Evolutionary conservation across 2,113 vertebrate species (phyloP), one percentile per base, ranked within the genome.

Genomic region (Agapornis roseicollis): DNA sequence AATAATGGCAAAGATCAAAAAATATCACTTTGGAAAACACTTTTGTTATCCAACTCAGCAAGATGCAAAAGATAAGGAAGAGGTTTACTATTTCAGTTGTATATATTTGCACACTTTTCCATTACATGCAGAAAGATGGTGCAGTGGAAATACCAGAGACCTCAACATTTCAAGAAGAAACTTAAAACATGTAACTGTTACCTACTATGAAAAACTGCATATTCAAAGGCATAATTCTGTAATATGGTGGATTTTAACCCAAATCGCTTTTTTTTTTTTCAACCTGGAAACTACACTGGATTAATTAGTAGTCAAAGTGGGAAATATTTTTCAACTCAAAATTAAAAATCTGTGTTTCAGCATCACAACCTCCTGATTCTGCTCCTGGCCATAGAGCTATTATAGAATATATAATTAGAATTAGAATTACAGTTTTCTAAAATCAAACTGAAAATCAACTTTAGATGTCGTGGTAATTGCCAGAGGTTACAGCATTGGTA

Each of bases 71-170:
- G 37, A 10, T n/a, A 39, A 41, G 78, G 49, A n/a, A 66, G 7
- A 44, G 7, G 2, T 46, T 33, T 10, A 2, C 8, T 4, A 2
- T 53, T 79, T 73, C 23, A n/a, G 1, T 4, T 47, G 13, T 14
- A 12, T 28, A 2, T 17, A 39, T 81, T 63, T 52, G 46, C 47
- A 87, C 20, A 28, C 6, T 61, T 35, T 24, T 33, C 60, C 10
- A 8, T 3, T 17, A 33, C 11, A 41, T 39, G 14, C 9, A 58
- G 37, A 39, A 76, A 49, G 23, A n/a, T 14, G 10, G 18, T 14
- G 14, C 17, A 24, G 42, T 22, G 24, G 11, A 74, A 88, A 47
- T 71, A 27, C 6, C 73, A 56, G 22, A 37, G 18, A 49, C 7
- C 28, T 37, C 58, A 52, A 3, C 8, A 20, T 66, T 74, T 70